These are phyloP conservation scores for Lasiurus borealis DNA, from an alignment of 2,113 vertebrate species.

Conservation along the genomic window DNA sequence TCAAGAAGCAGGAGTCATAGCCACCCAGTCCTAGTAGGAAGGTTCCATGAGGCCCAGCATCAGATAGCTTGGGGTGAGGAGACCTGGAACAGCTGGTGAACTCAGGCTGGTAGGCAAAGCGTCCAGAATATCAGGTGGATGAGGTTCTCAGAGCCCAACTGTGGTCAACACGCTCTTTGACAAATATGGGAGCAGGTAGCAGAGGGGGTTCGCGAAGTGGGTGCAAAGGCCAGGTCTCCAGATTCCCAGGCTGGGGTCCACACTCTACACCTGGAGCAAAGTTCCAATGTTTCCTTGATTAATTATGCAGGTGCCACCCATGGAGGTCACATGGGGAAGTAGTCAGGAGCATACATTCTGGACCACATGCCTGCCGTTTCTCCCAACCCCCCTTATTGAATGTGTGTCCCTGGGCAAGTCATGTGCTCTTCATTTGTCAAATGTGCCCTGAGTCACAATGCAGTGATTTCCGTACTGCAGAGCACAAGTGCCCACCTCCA, in stretches of 20 bases:
- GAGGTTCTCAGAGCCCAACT: neutral
- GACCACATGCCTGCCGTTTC: neutral
- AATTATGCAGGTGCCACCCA: neutral
- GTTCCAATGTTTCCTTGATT: neutral
- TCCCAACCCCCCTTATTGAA: neutral
- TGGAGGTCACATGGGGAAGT: neutral
- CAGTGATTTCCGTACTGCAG: neutral
- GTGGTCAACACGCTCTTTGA: neutral
- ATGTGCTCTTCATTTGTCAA: neutral
- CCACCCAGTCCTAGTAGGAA: neutral
- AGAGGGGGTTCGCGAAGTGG: rapidly evolving
- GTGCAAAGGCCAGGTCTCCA: neutral
- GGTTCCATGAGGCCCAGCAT: neutral
- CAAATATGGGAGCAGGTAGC: neutral
- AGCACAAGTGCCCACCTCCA: neutral
- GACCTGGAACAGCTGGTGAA: neutral
- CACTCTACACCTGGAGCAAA: neutral
- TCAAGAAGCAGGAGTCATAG: neutral
- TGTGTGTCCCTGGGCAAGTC: neutral
- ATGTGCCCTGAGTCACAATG: neutral
- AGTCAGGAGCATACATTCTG: too few relatives aligned
- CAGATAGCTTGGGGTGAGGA: neutral
- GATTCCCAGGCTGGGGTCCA: neutral
- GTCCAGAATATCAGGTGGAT: neutral
- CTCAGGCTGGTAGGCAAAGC: neutral